These are phyloP conservation scores for Drusus annulatus DNA, from an alignment of 1,140 invertebrate species.

Conservation along the genomic window DNA sequence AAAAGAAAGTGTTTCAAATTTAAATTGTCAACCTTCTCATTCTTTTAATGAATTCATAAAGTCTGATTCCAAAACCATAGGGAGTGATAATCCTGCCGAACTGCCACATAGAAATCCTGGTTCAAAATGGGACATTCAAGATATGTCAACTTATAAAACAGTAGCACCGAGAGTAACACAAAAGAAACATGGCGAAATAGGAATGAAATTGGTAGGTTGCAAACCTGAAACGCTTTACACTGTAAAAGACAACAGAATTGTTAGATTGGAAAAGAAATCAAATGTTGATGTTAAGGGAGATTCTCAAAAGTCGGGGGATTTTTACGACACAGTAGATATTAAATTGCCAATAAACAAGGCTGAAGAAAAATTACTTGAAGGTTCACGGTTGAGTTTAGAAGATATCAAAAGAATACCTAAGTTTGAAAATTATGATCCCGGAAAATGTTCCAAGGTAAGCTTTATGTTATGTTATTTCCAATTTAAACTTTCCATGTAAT, in stretches of 20 bases:
- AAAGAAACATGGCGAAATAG: background rate
- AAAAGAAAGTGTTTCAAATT: background rate
- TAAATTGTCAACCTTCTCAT: slow-evolving; percentile 24
- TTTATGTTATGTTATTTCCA: background rate
- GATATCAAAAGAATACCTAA: slow-evolving; percentile 69
- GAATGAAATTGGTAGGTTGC: slow-evolving; percentile 58
- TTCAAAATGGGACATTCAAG: slow-evolving; percentile 56
- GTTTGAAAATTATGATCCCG: slow-evolving; percentile 70
- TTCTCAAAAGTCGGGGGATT: slow-evolving; percentile 15
- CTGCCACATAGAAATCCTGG: slow-evolving; percentile 38
- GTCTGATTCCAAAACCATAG: background rate
- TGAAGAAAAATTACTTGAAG: slow-evolving; percentile 52
- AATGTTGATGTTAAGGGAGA: slow-evolving; percentile 24
- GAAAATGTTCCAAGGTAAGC: slow-evolving; percentile 65
- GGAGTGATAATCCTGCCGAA: background rate
- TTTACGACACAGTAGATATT: slow-evolving; percentile 37
- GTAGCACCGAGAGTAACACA: slow-evolving; percentile 23
- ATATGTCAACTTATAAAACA: slow-evolving; percentile 36
- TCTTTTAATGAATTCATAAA: slow-evolving; percentile 51
- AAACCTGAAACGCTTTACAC: slow-evolving; percentile 62
- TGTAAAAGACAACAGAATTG: slow-evolving; percentile 64
- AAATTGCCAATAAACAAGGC: slow-evolving; percentile 54
- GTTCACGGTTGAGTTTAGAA: slow-evolving; percentile 63
- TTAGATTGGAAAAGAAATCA: slow-evolving; percentile 58
- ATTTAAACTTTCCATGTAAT: no score